Conservation (phyloP, 2,888 invertebrate genomes). For the Copidosoma aretas region DNA sequence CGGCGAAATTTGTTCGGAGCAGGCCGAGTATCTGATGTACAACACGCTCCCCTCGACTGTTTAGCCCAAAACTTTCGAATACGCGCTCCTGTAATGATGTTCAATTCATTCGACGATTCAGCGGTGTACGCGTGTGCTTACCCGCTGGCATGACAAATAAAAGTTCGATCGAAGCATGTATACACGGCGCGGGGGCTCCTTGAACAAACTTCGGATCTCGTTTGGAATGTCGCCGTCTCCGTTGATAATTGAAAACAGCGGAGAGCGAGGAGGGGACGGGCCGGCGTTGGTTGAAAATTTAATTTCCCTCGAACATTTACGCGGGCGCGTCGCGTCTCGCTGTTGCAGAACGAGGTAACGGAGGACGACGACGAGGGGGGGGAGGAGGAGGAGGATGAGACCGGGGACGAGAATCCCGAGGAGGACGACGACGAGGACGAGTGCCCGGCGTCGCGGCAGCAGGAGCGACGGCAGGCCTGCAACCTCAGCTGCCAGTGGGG, state of each 20-base stretch:
- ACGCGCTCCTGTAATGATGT: too few relatives aligned
- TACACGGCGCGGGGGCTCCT: background rate
- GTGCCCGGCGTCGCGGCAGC: slow-evolving; percentile 51
- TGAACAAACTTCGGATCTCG: background rate
- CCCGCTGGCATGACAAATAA: too few relatives aligned
- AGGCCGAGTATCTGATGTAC: too few relatives aligned
- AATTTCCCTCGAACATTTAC: too few relatives aligned
- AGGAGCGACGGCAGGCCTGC: slow-evolving; percentile 53
- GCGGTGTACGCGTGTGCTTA: too few relatives aligned
- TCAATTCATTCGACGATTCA: too few relatives aligned
- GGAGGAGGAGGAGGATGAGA: background rate
- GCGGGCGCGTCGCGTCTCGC: too few relatives aligned
- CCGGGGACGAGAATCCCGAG: background rate
- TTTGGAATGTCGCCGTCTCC: background rate
- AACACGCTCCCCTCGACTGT: too few relatives aligned
- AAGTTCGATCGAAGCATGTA: too few relatives aligned
- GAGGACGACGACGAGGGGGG: background rate
- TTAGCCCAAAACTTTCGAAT: too few relatives aligned
- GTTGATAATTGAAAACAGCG: background rate
- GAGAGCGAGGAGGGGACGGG: background rate
- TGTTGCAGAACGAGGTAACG: slow-evolving; percentile 8
- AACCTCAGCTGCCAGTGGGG: slow-evolving; percentile 55
- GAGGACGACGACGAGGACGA: slow-evolving; percentile 39
- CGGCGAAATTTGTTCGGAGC: too few relatives aligned
- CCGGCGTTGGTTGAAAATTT: background rate